Conservation (phyloP, 2,888 invertebrate genomes). For the Dryobota labecula region DNA sequence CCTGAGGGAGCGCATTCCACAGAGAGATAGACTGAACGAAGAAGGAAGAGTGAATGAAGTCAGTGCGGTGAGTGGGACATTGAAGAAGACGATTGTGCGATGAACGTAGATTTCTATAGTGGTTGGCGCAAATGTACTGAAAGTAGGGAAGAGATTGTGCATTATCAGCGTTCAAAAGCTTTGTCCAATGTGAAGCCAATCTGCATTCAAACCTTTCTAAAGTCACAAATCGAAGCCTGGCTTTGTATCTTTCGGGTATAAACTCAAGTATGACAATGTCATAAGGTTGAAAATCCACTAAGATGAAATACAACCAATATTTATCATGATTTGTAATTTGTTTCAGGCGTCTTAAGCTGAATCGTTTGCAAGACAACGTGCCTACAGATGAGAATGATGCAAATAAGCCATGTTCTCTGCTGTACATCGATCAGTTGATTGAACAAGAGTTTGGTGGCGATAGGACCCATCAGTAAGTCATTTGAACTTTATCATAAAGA, state of each 20-base stretch:
- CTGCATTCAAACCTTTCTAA: neutral
- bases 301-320: neutral
- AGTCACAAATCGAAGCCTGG: neutral
- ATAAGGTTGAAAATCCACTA: neutral
- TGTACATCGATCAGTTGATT: slow-evolving; percentile 93
- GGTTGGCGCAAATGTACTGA: too few relatives aligned
- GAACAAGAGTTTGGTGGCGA: slow-evolving; percentile 91
- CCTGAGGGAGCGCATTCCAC: too few relatives aligned
- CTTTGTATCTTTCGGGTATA: neutral
- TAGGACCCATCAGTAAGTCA: slow-evolving; percentile 86
- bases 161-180: neutral
- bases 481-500: neutral
- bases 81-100: too few relatives aligned
- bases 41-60: too few relatives aligned
- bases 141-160: neutral
- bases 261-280: neutral
- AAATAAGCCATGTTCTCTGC: slow-evolving; percentile 85
- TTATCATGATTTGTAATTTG: neutral
- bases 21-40: too few relatives aligned
- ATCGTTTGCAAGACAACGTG: slow-evolving; percentile 85
- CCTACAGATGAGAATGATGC: slow-evolving; percentile 74
- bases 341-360: slow-evolving; percentile 88
- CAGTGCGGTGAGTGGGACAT: too few relatives aligned
- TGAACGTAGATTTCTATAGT: too few relatives aligned
- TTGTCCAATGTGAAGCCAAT: neutral